phyloP scores from a whole-genome alignment of 2,888 invertebrate species.

The Lasius fuliginosus region DNA sequence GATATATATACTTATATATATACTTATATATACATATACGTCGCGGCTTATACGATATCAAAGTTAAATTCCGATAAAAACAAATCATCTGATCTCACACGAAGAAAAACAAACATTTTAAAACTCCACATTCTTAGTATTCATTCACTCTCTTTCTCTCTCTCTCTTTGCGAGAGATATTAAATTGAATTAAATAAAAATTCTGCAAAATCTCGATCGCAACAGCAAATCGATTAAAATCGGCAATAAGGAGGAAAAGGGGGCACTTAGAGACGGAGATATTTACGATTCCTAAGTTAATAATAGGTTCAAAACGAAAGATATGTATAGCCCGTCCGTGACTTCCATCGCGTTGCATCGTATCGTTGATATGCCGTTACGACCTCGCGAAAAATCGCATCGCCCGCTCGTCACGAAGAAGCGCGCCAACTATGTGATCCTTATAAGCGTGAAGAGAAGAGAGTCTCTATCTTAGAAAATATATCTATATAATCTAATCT shows the following conservation, averaged over 20 bases:
- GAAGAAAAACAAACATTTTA: not conserved
- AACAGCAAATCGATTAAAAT: not conserved
- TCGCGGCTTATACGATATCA: not conserved
- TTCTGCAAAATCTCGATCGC: not conserved
- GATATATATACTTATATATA: not conserved
- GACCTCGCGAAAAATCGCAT: conserved; percentile 38
- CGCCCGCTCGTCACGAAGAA: conserved; percentile 31
- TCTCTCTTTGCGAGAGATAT: not conserved
- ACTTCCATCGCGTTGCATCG: conserved; percentile 24
- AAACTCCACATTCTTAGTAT: not conserved
- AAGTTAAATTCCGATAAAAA: not conserved
- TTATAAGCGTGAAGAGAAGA: not conserved
- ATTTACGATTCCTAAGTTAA: not conserved
- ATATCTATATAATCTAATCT: conserved; percentile 20
- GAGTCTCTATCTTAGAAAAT: conserved; percentile 25
- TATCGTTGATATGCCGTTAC: conserved; percentile 49
- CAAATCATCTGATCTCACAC: not conserved
- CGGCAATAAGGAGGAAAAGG: not conserved
- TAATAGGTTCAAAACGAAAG: conserved; percentile 5
- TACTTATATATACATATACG: not conserved
- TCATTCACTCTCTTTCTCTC: not conserved
- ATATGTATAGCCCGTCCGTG: not conserved
- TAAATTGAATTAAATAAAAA: conserved; percentile 1
- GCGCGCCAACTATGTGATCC: not conserved
- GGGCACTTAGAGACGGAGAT: not conserved